A percentile compares a stretch with the other conserved stretches of the same genome.
These are phyloP conservation scores for Scolanthus callimorphus DNA, from an alignment of 92 coral and sea anemone genomes.

Conservation along the genomic window DNA sequence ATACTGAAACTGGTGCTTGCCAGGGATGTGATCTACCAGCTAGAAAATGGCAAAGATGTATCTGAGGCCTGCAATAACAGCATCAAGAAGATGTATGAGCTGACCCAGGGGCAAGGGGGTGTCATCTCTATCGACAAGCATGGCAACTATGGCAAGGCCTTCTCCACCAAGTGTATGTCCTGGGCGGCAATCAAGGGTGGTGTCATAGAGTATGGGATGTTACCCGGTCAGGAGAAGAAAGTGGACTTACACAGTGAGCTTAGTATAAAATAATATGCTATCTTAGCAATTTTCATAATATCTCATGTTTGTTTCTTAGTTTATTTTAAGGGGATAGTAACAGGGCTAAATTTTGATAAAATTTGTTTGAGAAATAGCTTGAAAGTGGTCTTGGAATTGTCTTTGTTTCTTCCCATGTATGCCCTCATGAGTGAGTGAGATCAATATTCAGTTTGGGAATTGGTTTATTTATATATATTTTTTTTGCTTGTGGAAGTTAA, in stretches of 20 bases:
- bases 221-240: conserved; percentile 38
- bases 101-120: conserved; percentile 69
- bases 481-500: no score
- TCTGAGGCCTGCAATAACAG: conserved; percentile 52
- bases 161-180: conserved; percentile 58
- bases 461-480: no score
- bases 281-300: no score
- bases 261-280: not conserved
- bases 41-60: conserved; percentile 60
- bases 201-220: conserved; percentile 55
- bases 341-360: no score
- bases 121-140: conserved; percentile 68
- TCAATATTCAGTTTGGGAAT: no score
- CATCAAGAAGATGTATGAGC: conserved; percentile 42
- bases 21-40: conserved; percentile 59
- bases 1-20: conserved; percentile 80
- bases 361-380: no score
- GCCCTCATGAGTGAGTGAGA: no score
- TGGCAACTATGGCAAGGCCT: conserved; percentile 69
- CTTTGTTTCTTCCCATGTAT: no score
- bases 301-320: no score
- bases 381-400: no score
- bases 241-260: not conserved
- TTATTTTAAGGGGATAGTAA: no score
- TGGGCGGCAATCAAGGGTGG: conserved; percentile 87